Percentiles rank a stretch among this genome's conserved stretches.
Conservation (phyloP, 2,888 invertebrate species). For the Lasioglossum villosulum region DNA sequence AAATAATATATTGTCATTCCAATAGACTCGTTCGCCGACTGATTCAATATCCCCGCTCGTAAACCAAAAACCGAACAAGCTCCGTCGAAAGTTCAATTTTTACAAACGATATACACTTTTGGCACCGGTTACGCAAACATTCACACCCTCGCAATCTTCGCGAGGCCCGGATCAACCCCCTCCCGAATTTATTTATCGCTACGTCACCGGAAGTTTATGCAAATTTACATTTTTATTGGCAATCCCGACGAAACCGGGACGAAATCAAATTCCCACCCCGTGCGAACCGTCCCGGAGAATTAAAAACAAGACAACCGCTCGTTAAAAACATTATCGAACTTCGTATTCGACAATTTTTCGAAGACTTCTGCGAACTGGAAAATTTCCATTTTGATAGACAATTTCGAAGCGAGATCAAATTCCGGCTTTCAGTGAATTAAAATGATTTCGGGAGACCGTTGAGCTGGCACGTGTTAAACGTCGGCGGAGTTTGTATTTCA, state of each 20-base stretch:
- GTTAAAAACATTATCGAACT: not conserved
- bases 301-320: not conserved
- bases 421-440: not conserved
- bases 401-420: not conserved
- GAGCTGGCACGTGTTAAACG: not conserved
- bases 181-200: not conserved
- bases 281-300: not conserved
- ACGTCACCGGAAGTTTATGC: not conserved
- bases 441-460: not conserved
- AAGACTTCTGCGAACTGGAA: not conserved
- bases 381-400: not conserved
- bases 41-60: not conserved
- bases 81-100: not conserved
- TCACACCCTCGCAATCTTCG: not conserved
- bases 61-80: not conserved
- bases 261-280: not conserved
- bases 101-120: not conserved
- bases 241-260: not conserved
- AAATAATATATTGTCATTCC: not conserved
- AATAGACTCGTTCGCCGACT: not conserved
- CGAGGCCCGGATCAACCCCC: not conserved
- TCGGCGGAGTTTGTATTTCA: not conserved
- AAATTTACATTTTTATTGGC: constrained; percentile 11
- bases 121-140: not conserved
- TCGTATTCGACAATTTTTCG: not conserved